Base-by-base conservation (phyloP, 2,797 vertebrate genomes). In the Cacajao melanocephalus region DNA sequence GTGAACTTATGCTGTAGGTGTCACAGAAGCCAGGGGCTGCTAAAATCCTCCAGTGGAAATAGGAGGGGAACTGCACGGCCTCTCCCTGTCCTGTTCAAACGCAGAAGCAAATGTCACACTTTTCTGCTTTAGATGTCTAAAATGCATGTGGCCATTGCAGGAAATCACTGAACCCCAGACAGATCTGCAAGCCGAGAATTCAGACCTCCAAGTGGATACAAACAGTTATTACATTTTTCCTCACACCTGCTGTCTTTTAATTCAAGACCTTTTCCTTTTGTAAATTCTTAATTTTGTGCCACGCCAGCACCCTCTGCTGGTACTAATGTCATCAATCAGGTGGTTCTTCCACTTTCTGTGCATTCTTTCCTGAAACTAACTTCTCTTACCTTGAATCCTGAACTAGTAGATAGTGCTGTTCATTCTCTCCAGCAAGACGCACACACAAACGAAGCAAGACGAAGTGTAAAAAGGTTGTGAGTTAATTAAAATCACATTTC, bases 301-400 rank as follows among this genome's bases (percentile, higher is more conserved):
- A 20, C 98, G 30, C 95, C 90, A 90, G 98, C 98, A 93, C 98
- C 98, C 98, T 97, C 98, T 98, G 97, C 98, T 96, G 97, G 98
- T 81, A 2, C 72, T 8, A 12, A 26, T 6, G 44, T 70, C 64
- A 1, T 39, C 22, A 0, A 39, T 58, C 44, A 44, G 76, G 48
- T 17, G 72, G 15, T 89, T 70, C n/a, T 84, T 19, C 33, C 15
- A 14, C 76, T 87, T 30, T 15, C 46, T 61, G 55, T n/a, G 17
- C 50, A 7, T 52, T 93, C 73, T 87, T 55, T 57, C 1, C 67
- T 15, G 9, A 84, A 76, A 93, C 55, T 88, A 24, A 61, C 30
- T 41, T 75, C 75, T 79, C 15, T 58, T 39, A 55, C 30, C 55
- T 91, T 39, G 52, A 55, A 41, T 41, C 36, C 64, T 19, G 13